Percentiles rank a stretch among this genome's conserved stretches.
phyloP scores from a whole-genome alignment of 2,113 vertebrate species.

The Alethe castanea region DNA sequence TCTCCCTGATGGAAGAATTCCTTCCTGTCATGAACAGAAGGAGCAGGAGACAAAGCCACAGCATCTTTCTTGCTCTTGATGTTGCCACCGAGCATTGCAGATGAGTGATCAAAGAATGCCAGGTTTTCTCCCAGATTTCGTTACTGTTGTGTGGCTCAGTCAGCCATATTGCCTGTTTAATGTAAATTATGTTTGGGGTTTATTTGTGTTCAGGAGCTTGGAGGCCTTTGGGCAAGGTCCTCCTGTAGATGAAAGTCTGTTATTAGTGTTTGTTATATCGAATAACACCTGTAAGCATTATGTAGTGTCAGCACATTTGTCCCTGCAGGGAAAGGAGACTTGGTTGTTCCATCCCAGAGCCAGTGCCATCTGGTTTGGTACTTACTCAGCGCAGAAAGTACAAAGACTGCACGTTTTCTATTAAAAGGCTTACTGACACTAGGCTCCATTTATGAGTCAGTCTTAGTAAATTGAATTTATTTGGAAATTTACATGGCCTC shows the following conservation, averaged over 20 bases:
- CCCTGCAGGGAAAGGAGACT: constrained; percentile 13
- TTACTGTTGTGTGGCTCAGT: background rate
- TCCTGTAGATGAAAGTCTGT: constrained; percentile 56
- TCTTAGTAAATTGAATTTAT: constrained; percentile 56
- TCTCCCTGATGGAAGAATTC: background rate
- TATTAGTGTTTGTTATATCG: constrained; percentile 24
- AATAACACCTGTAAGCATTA: constrained; percentile 49
- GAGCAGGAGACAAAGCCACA: background rate
- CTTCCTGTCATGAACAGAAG: rapidly evolving
- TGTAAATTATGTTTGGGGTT: constrained; percentile 51
- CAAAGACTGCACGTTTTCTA: constrained; percentile 48
- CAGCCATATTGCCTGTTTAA: background rate
- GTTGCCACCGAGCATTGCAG: background rate
- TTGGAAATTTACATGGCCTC: constrained; percentile 15
- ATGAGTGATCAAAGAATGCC: background rate
- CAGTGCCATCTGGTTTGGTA: constrained; percentile 60
- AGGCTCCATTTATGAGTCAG: constrained; percentile 22
- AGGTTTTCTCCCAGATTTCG: background rate
- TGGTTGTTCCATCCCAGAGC: constrained; percentile 18
- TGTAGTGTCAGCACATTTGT: constrained; percentile 39
- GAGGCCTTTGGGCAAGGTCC: background rate
- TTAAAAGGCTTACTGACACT: constrained; percentile 33
- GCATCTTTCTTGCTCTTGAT: background rate
- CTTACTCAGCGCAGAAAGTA: background rate
- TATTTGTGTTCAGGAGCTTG: constrained; percentile 50